phyloP scores from a whole-genome alignment of 92 coral and sea anemone species.

The Zoanthus solanderi region DNA sequence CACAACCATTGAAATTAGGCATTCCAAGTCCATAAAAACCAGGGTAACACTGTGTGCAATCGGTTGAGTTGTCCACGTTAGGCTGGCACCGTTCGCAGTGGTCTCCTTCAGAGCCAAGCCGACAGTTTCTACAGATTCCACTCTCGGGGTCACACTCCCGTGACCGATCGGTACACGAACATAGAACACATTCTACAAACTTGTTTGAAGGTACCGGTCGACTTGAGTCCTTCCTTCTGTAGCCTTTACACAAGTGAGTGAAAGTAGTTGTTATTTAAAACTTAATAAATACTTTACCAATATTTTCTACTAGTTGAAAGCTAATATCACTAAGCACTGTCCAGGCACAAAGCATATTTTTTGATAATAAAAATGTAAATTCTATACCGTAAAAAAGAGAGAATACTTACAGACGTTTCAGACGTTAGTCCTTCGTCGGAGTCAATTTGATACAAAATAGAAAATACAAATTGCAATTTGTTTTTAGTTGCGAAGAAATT shows the following conservation, averaged over 20 bases:
- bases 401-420: too few species aligned
- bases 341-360: too few species aligned
- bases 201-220: slow-evolving; percentile 28
- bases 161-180: slow-evolving; percentile 87
- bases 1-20: slow-evolving; percentile 74
- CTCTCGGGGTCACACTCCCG: slow-evolving; percentile 79
- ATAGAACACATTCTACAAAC: slow-evolving; percentile 68
- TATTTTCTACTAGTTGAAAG: too few species aligned
- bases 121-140: slow-evolving; percentile 84
- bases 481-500: too few species aligned
- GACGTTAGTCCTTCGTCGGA: too few species aligned
- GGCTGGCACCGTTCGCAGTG: slow-evolving; percentile 81
- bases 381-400: too few species aligned
- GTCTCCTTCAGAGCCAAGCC: slow-evolving; percentile 85
- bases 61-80: slow-evolving; percentile 84
- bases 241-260: slow-evolving; percentile 24
- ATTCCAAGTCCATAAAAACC: slow-evolving; percentile 78
- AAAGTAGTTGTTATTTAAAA: too few species aligned
- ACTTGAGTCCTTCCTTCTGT: slow-evolving; percentile 25
- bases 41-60: slow-evolving; percentile 79
- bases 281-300: too few species aligned
- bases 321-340: too few species aligned
- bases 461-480: too few species aligned
- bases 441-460: too few species aligned
- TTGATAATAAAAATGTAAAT: too few species aligned